These are phyloP conservation scores for Pedionomus torquatus DNA, from an alignment of 2,113 vertebrate species.

Conservation along the genomic window DNA sequence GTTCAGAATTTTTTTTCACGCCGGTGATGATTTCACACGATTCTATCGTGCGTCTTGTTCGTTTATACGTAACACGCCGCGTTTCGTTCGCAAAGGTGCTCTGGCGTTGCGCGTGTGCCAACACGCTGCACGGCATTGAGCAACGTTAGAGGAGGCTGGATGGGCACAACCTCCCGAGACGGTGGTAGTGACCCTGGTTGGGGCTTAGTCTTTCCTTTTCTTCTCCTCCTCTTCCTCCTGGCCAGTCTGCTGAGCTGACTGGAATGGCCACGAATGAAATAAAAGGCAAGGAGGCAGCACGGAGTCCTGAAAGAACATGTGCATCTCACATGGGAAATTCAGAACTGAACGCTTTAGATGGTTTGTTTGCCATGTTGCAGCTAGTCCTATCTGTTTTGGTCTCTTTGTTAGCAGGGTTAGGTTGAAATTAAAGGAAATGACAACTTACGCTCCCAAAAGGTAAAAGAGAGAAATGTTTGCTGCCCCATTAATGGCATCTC, in stretches of 20 bases:
- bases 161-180: neutral
- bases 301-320: neutral
- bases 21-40: neutral
- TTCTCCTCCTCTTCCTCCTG: neutral
- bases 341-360: neutral
- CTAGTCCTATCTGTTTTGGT: neutral
- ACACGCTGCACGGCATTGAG: neutral
- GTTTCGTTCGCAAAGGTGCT: conserved; percentile 22
- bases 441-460: neutral
- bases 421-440: conserved; percentile 18
- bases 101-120: neutral
- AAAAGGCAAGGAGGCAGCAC: neutral
- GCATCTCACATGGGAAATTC: neutral
- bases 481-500: neutral
- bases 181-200: neutral
- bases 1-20: conserved; percentile 39
- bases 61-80: neutral
- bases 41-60: neutral
- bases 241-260: neutral
- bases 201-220: neutral
- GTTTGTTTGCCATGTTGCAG: neutral
- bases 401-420: neutral
- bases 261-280: neutral
- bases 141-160: neutral
- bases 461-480: neutral